phyloP scores from a whole-genome alignment of 1,140 invertebrate species.

The Heliothis virescens region DNA sequence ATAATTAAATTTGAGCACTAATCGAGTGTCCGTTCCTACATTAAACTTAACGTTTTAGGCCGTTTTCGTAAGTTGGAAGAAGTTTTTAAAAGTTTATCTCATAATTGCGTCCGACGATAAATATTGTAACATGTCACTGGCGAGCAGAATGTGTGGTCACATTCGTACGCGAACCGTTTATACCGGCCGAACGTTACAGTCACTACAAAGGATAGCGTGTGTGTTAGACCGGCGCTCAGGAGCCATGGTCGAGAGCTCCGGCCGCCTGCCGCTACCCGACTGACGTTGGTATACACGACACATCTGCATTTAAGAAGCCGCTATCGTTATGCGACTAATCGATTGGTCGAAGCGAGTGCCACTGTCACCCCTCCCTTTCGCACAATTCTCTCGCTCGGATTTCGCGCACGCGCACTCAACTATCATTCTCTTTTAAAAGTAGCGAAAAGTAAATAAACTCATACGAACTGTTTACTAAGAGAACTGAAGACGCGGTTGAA shows the following conservation, averaged over 20 bases:
- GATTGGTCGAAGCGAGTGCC: constrained; percentile 83
- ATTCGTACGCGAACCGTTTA: constrained; percentile 57
- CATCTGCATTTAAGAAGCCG: constrained; percentile 86
- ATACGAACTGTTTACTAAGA: constrained; percentile 73
- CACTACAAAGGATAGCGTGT: constrained; percentile 74
- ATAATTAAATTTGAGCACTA: constrained; percentile 76
- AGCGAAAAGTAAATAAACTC: constrained; percentile 83
- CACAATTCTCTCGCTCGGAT: constrained; percentile 68
- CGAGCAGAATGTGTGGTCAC: constrained; percentile 56
- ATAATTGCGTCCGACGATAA: constrained; percentile 55
- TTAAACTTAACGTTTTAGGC: constrained; percentile 53
- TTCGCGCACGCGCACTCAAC: constrained; percentile 72
- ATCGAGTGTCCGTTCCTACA: constrained; percentile 66
- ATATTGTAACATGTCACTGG: constrained; percentile 57
- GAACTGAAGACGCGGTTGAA: constrained; percentile 63
- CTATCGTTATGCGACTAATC: constrained; percentile 86
- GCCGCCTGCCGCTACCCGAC: constrained; percentile 76
- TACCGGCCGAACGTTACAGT: constrained; percentile 65
- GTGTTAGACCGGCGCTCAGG: constrained; percentile 55
- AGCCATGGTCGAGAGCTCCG: constrained; percentile 69
- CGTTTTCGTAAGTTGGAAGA: constrained; percentile 52
- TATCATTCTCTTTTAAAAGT: constrained; percentile 78
- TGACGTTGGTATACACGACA: constrained; percentile 83
- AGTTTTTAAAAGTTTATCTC: constrained; percentile 58
- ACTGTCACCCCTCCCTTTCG: constrained; percentile 76